These are phyloP conservation scores for Strigamia crassipes DNA, from an alignment of 2,888 invertebrate genomes.

Conservation along the genomic window DNA sequence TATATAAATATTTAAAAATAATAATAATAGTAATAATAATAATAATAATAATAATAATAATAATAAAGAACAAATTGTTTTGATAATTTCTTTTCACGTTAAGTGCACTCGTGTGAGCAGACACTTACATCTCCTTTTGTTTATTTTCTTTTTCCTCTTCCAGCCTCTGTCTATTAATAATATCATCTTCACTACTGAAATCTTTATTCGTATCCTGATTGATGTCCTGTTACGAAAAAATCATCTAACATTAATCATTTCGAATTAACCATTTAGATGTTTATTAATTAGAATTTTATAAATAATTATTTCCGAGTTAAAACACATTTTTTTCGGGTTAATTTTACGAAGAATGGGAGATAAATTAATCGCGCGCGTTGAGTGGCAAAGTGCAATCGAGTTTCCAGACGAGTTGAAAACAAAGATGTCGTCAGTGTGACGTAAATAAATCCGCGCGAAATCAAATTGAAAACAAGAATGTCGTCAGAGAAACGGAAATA, in stretches of 20 bases:
- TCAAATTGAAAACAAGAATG: neutral
- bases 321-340: too few species aligned
- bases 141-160: slow-evolving; percentile 29
- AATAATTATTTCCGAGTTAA: too few species aligned
- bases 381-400: neutral
- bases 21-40: neutral
- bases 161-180: slow-evolving; percentile 23
- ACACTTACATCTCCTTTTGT: slow-evolving; percentile 11
- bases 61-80: neutral
- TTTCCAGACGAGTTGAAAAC: neutral
- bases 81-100: neutral
- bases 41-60: too few species aligned
- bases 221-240: slow-evolving; percentile 14
- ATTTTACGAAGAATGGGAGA: too few species aligned
- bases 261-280: neutral
- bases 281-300: too few species aligned
- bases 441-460: neutral
- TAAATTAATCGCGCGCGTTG: neutral
- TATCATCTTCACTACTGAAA: slow-evolving; percentile 15
- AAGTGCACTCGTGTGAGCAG: neutral
- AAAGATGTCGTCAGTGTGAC: neutral
- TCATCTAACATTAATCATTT: neutral
- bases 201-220: slow-evolving; percentile 21
- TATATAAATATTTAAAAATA: neutral
- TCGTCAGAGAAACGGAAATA: neutral